phyloP scores from a whole-genome alignment of 2,888 invertebrate genomes.

The Pristionchus arcanus region DNA sequence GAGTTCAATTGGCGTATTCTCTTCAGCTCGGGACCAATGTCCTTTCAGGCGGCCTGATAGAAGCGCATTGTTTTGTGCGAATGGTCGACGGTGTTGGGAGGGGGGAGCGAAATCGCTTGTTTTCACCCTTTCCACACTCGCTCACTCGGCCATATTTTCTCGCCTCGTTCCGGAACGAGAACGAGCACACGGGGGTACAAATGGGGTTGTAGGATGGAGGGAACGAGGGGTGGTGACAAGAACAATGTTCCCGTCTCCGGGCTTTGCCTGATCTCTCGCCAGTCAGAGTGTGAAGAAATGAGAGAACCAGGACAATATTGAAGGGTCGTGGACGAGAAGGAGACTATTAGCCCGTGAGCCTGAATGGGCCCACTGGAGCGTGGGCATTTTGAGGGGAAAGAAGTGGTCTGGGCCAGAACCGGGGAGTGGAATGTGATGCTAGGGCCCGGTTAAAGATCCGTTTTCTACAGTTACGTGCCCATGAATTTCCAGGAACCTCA shows the following conservation, averaged over 20 bases:
- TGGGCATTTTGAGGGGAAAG: not conserved
- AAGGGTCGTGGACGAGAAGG: not conserved
- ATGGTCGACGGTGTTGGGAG: not conserved
- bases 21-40: not conserved
- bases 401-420: too few species aligned
- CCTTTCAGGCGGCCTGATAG: not conserved
- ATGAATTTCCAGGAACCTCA: not conserved
- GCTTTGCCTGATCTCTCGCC: too few species aligned
- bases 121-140: not conserved
- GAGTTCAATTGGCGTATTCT: not conserved
- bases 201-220: not conserved
- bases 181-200: not conserved
- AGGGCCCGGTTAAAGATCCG: not conserved
- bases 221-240: not conserved
- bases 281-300: too few species aligned
- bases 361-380: not conserved
- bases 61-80: not conserved
- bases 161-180: conserved; percentile 23
- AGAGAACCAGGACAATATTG: not conserved
- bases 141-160: not conserved
- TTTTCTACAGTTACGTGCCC: not conserved
- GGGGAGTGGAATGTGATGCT: not conserved
- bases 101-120: not conserved
- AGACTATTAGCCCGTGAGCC: not conserved
- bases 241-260: too few species aligned